These are phyloP conservation scores for Rafetus swinhoei DNA, from an alignment of 2,113 vertebrate genomes.

Conservation along the genomic window DNA sequence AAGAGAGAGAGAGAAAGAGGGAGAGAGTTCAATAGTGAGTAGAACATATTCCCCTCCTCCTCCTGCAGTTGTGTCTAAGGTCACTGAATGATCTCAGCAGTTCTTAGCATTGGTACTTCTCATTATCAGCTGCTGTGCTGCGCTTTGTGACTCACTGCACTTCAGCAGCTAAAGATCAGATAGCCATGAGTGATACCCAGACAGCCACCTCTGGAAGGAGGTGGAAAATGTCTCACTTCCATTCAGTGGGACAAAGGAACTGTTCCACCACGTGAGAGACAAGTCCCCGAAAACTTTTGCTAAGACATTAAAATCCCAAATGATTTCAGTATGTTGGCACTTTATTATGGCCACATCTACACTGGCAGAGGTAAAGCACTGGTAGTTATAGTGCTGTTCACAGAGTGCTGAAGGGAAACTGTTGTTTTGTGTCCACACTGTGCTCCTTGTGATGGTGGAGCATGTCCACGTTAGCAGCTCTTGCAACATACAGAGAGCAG, in stretches of 20 bases:
- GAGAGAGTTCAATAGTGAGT: conserved; percentile 30
- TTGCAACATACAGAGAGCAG: too few species aligned
- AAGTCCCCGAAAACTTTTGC: not conserved
- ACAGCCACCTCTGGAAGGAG: not conserved
- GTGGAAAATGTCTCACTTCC: not conserved
- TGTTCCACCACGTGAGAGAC: not conserved
- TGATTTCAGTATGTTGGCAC: not conserved
- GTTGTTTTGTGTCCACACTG: too few species aligned
- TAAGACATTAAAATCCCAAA: not conserved
- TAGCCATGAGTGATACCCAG: conserved; percentile 14
- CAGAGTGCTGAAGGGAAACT: too few species aligned
- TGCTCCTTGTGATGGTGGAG: too few species aligned
- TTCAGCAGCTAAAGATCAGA: conserved; percentile 23
- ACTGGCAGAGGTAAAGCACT: too few species aligned
- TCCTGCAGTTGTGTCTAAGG: conserved; percentile 25
- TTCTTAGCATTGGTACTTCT: not conserved
- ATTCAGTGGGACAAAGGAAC: not conserved
- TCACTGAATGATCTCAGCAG: not conserved
- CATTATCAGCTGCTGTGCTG: conserved; percentile 5
- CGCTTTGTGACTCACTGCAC: conserved; percentile 5
- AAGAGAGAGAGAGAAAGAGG: fast-evolving
- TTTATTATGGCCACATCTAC: not conserved
- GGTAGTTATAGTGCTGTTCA: too few species aligned
- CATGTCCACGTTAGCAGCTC: too few species aligned
- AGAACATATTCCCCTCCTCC: conserved; percentile 1